These are phyloP conservation scores for Eleutherodactylus coqui DNA, from an alignment of 2,797 vertebrate species.

Conservation along the genomic window DNA sequence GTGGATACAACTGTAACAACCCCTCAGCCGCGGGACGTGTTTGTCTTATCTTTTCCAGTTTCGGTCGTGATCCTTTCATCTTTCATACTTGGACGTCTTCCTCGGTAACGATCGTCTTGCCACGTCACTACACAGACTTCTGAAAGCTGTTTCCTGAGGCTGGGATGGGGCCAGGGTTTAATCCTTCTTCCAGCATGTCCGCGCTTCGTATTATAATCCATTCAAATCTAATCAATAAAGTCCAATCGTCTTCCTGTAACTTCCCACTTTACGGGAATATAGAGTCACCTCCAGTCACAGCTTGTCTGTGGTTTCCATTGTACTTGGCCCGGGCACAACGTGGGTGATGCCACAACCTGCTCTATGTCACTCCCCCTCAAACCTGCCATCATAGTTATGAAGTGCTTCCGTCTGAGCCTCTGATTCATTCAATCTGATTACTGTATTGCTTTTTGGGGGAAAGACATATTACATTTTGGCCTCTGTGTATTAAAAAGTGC, in stretches of 20 bases:
- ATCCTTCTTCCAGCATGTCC: conserved; percentile 7
- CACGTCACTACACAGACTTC: background rate
- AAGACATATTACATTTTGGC: background rate
- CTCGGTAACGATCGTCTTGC: background rate
- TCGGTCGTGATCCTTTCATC: background rate
- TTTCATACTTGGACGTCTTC: background rate
- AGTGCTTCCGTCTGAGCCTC: background rate
- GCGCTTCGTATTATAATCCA: background rate
- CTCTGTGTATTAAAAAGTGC: background rate
- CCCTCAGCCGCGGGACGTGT: background rate
- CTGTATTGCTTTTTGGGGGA: background rate
- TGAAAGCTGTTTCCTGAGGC: background rate
- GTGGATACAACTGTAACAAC: background rate
- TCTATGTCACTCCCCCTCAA: background rate
- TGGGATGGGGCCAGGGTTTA: background rate
- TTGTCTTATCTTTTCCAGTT: background rate
- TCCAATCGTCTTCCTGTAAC: background rate
- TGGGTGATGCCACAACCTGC: background rate
- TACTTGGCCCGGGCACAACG: background rate
- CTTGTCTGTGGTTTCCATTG: background rate
- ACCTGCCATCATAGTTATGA: background rate
- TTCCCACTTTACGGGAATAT: background rate
- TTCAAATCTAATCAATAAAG: background rate
- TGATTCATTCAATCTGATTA: background rate
- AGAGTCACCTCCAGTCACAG: background rate